Evolutionary conservation across 2,888 invertebrate genomes (phyloP).

Genomic region (Athripsodes cinereus): DNA sequence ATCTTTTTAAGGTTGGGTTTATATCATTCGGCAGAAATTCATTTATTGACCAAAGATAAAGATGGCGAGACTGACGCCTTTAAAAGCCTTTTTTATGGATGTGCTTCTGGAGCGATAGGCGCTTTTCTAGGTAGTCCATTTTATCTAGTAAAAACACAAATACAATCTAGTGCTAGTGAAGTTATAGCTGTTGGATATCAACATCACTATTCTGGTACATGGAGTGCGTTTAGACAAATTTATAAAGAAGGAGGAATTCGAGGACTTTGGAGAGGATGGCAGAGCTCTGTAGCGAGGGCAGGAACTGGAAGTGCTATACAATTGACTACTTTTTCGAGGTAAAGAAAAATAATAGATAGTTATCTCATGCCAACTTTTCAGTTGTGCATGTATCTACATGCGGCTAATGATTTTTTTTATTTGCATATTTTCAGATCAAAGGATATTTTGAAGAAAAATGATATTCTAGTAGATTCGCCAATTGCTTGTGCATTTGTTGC

Average conservation of each 20-base stretch:
- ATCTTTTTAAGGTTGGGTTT: conserved; percentile 52
- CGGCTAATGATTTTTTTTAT: too few species aligned
- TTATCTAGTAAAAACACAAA: conserved; percentile 76
- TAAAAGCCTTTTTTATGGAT: conserved; percentile 41
- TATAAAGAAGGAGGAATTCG: conserved; percentile 48
- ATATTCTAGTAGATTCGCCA: conserved; percentile 17
- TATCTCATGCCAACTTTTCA: too few species aligned
- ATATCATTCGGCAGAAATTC: conserved; percentile 57
- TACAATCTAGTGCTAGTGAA: conserved; percentile 67
- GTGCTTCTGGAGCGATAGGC: conserved; percentile 60
- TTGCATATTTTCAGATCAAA: conserved; percentile 17
- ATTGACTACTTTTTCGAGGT: conserved; percentile 69
- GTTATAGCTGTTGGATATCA: conserved; percentile 82
- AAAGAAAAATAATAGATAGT: too few species aligned
- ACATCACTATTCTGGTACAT: conserved; percentile 60
- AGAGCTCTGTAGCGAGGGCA: conserved; percentile 65
- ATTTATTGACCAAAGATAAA: conserved; percentile 45
- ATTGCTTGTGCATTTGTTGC: conserved; percentile 37
- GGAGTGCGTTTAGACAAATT: conserved; percentile 46
- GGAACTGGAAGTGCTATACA: conserved; percentile 81
- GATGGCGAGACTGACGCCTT: conserved; percentile 38
- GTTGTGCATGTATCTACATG: too few species aligned
- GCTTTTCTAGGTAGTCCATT: conserved; percentile 68
- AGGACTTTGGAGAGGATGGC: conserved; percentile 75
- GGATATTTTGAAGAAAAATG: conserved; percentile 16